These are phyloP conservation scores for Tadarida brasiliensis DNA, from an alignment of 2,797 vertebrate genomes.

Conservation along the genomic window DNA sequence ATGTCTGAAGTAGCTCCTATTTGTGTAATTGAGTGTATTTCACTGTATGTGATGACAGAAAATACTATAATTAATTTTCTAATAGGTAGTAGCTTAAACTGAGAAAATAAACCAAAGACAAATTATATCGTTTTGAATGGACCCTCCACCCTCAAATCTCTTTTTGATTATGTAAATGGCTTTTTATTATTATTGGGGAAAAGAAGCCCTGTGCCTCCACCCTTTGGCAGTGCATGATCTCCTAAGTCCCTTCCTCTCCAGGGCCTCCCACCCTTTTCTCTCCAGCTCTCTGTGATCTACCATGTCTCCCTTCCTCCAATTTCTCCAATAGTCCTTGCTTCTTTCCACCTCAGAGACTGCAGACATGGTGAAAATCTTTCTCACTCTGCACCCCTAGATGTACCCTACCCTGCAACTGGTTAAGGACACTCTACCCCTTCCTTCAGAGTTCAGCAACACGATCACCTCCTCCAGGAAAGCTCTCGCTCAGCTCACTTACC, in stretches of 20 bases:
- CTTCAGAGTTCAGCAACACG: neutral
- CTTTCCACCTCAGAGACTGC: neutral
- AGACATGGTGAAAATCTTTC: neutral
- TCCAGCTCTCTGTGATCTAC: neutral
- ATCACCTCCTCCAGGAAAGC: neutral
- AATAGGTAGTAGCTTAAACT: slow-evolving; percentile 59
- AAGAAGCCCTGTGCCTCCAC: neutral
- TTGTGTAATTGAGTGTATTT: neutral
- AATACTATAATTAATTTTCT: slow-evolving; percentile 68
- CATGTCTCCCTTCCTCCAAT: neutral
- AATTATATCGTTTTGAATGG: slow-evolving; percentile 56
- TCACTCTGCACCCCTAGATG: fast-evolving
- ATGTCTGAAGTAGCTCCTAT: neutral
- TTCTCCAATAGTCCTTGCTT: neutral
- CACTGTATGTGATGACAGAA: neutral
- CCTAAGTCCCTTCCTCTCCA: neutral
- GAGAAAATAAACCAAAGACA: slow-evolving; percentile 67
- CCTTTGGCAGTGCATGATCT: neutral
- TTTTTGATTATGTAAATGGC: neutral
- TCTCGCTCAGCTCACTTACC: neutral
- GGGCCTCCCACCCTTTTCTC: neutral
- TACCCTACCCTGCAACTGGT: neutral
- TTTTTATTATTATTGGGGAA: neutral
- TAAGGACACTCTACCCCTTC: neutral
- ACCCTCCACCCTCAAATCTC: neutral